Evolutionary conservation across 1,140 invertebrate genomes (phyloP).

Genomic region (Musca domestica): DNA sequence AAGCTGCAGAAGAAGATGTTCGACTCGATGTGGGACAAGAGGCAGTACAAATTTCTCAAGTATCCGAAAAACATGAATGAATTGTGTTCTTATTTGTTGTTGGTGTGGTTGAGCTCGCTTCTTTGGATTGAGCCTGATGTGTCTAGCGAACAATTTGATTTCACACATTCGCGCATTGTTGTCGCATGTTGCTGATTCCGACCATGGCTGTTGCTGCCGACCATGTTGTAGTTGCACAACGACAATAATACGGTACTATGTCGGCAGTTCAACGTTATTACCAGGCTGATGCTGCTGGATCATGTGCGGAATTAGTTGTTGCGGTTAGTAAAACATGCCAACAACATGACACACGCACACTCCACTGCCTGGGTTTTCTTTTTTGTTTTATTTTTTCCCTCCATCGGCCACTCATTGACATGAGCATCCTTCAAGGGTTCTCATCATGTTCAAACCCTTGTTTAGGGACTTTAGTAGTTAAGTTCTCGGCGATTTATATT

Average conservation of each 20-base stretch:
- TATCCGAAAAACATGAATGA: slow-evolving; percentile 21
- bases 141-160: slow-evolving; percentile 25
- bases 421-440: no score
- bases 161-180: slow-evolving; percentile 21
- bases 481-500: slow-evolving; percentile 6
- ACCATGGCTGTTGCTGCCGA: no score
- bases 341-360: slow-evolving; percentile 17
- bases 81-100: slow-evolving; percentile 13
- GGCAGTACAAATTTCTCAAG: slow-evolving; percentile 6
- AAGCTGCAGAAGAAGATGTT: not conserved
- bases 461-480: not conserved
- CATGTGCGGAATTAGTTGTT: slow-evolving; percentile 28
- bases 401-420: not conserved
- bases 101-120: not conserved
- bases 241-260: no score
- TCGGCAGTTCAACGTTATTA: no score
- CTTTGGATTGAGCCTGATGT: no score
- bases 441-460: slow-evolving; percentile 7
- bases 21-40: not conserved
- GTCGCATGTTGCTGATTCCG: slow-evolving; percentile 16
- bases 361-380: not conserved
- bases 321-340: slow-evolving; percentile 30
- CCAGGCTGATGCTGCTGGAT: no score
- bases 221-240: no score
- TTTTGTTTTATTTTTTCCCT: slow-evolving; percentile 2